Conservation (phyloP, 2,888 invertebrate genomes). For the Ennomos erosarius region DNA sequence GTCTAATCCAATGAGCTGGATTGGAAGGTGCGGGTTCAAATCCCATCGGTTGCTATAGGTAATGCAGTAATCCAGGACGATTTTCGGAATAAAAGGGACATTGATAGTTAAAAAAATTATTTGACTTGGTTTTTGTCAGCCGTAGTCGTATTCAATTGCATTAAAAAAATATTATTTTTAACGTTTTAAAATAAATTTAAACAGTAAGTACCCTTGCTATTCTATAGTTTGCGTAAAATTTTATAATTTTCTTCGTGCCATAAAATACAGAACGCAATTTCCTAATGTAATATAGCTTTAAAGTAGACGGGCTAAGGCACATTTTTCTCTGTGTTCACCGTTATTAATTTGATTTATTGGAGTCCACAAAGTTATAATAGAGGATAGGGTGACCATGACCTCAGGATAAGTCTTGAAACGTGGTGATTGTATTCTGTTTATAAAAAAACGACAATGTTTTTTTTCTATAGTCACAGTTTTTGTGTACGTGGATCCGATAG, state of each 20-base stretch:
- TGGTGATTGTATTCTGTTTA: too few relatives aligned
- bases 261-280: conserved; percentile 11
- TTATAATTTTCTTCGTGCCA: conserved; percentile 29
- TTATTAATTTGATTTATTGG: conserved; percentile 33
- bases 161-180: background rate
- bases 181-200: background rate
- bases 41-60: too few relatives aligned
- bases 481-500: too few relatives aligned
- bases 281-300: conserved; percentile 19
- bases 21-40: too few relatives aligned
- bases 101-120: too few relatives aligned
- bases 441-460: too few relatives aligned
- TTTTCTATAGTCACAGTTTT: too few relatives aligned
- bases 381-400: conserved; percentile 30
- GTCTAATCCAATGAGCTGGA: too few relatives aligned
- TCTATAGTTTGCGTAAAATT: conserved; percentile 13
- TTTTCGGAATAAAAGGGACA: too few relatives aligned
- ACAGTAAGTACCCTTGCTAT: background rate
- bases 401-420: conserved; percentile 3
- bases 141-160: too few relatives aligned
- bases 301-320: conserved; percentile 1
- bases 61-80: too few relatives aligned
- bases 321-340: conserved; percentile 16
- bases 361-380: conserved; percentile 32
- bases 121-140: too few relatives aligned